Conservation (phyloP, 2,888 invertebrate species). For the Petrolisthes manimaculis region DNA sequence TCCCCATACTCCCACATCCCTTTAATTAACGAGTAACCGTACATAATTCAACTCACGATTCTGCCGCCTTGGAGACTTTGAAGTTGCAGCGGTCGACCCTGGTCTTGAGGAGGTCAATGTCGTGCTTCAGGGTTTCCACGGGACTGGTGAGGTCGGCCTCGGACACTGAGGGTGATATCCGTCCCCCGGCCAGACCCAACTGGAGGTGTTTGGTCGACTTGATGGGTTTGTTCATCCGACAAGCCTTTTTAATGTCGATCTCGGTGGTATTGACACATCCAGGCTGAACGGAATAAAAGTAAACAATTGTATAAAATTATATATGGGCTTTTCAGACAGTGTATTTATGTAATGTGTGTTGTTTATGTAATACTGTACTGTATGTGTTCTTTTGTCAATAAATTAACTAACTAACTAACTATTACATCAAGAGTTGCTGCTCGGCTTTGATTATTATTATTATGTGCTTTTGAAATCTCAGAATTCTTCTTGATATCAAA, state of each 20-base stretch:
- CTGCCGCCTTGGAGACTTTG: slow-evolving; percentile 92
- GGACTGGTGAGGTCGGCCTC: slow-evolving; percentile 70
- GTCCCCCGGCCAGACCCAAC: slow-evolving; percentile 73
- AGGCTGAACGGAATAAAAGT: slow-evolving; percentile 77
- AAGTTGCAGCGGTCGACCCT: slow-evolving; percentile 88
- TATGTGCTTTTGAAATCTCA: too few species aligned
- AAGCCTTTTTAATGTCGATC: slow-evolving; percentile 96
- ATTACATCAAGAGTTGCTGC: too few species aligned
- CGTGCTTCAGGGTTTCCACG: slow-evolving; percentile 74
- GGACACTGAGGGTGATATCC: slow-evolving; percentile 74
- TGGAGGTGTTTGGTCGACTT: slow-evolving; percentile 70
- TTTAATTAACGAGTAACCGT: background rate
- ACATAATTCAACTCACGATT: slow-evolving; percentile 81
- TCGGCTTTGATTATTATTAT: too few species aligned
- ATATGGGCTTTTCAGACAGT: background rate
- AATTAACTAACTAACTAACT: too few species aligned
- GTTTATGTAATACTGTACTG: too few species aligned
- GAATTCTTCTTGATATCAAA: too few species aligned
- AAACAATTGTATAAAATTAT: background rate
- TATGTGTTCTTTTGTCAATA: too few species aligned
- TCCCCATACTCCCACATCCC: too few species aligned
- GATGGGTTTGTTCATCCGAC: slow-evolving; percentile 72
- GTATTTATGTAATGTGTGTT: too few species aligned
- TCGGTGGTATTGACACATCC: slow-evolving; percentile 99
- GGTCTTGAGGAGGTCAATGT: slow-evolving; percentile 81